Evolutionary conservation across 2,797 vertebrate species (phyloP).

Genomic region (Astyanax mexicanus): DNA sequence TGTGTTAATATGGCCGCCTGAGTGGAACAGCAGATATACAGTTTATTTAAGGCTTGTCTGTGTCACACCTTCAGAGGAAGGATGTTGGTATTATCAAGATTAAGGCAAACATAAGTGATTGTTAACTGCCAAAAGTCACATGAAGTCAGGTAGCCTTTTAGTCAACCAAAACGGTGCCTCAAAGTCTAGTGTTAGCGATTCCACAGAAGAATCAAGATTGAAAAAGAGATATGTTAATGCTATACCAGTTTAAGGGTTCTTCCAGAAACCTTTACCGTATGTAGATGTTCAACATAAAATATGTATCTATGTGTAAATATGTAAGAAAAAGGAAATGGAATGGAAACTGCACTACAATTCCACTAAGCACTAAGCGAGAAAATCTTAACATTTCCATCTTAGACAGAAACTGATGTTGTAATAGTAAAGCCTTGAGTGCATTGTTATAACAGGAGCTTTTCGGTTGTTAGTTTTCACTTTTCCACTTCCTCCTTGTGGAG

Average conservation of each 20-base stretch:
- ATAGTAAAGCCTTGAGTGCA: neutral
- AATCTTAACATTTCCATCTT: no score
- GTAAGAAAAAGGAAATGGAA: no score
- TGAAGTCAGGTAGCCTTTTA: neutral
- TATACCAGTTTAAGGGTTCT: no score
- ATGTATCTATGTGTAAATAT: no score
- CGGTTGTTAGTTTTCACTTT: neutral
- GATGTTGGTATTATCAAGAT: constrained; percentile 3
- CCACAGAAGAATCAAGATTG: no score
- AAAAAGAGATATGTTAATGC: no score
- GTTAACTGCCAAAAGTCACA: neutral
- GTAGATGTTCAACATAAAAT: no score
- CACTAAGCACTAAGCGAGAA: neutral
- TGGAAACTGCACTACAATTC: no score
- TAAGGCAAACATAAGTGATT: neutral
- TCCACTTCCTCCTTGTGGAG: neutral
- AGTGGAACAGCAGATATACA: neutral
- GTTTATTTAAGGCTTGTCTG: constrained; percentile 9
- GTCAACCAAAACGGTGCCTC: no score
- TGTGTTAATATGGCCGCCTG: neutral
- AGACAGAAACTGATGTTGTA: neutral
- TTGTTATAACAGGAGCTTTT: neutral
- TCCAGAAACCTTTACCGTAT: no score
- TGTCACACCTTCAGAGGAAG: constrained; percentile 16
- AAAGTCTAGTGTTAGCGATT: no score